Base-by-base conservation (phyloP, 1,140 invertebrate genomes). In the Drosophila sucinea region DNA sequence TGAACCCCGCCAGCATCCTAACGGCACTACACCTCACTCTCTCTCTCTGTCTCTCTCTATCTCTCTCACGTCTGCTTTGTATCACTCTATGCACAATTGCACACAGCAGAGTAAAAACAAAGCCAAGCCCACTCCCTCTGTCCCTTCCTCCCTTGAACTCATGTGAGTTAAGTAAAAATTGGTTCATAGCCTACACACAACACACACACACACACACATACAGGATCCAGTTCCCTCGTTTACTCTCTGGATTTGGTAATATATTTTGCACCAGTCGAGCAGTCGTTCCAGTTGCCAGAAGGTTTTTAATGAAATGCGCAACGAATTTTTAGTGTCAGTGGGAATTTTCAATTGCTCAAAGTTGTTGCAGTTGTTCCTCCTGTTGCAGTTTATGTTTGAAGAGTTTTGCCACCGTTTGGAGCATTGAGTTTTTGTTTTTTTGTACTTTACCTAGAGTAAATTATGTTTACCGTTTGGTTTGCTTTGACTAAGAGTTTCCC, bases 51-150 rank as follows among this genome's bases (percentile, higher is more conserved):
- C 41, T 47, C 47, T 6, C 1, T 29, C 7, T 4, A 5, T 3
- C 11, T 41, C 44, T 51, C 44, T 51, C 44, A 51, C 44, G 44
- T 51, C 67, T 77, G 68, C 66, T 79, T 85, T 85, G 81, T 86
- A 82, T 85, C 82, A 69, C 60, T 85, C 65, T 72, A 86, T 85
- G 81, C 81, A 81, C 81, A 86, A 85, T 86, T 85, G 70, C 81
- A 86, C 78, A 81, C 77, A 70, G 63, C 57, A 80, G 66, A 55
- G 65, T 51, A 70, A 66, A 81, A 67, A 82, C 79, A 81, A 82
- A 75, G 78, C 78, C 65, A 57, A 44, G 63, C 61, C 63, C 44
- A 60, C 73, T 30, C 35, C 10, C 35, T 11, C 17, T 17, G 17
- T 38, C 35, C 8, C 35, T 7, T 11, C 35, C 35, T 30, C 0